Conservation (phyloP, 2,113 vertebrate genomes). For the Emydocephalus ijimae region DNA sequence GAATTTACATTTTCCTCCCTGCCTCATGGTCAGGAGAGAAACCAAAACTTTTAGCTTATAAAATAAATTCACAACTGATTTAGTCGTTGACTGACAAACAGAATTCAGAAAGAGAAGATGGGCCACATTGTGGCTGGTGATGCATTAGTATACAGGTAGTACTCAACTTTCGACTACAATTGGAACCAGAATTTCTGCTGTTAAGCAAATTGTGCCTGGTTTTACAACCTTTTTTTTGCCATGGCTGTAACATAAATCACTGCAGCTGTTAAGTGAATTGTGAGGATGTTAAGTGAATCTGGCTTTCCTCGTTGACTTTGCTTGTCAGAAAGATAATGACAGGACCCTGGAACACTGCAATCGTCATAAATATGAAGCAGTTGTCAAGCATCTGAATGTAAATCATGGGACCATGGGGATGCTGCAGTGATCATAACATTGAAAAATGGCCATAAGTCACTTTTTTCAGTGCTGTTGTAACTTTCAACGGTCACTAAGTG, state of each 20-base stretch:
- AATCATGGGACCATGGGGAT: no score
- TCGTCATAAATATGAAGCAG: neutral
- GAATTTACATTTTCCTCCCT: neutral
- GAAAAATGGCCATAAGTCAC: no score
- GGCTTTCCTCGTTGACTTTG: neutral
- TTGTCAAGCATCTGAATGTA: neutral
- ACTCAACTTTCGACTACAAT: neutral
- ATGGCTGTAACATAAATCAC: neutral
- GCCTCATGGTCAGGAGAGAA: neutral
- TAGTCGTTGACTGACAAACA: neutral
- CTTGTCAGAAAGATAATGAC: neutral
- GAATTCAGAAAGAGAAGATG: neutral
- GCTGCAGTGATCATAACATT: no score
- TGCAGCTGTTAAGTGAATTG: neutral
- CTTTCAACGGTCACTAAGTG: no score
- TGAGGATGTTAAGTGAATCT: neutral
- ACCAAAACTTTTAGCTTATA: neutral
- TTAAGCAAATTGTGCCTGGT: neutral
- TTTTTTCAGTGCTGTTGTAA: no score
- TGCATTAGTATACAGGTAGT: neutral
- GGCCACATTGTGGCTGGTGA: neutral
- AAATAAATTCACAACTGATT: neutral
- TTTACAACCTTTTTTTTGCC: neutral
- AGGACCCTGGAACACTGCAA: neutral
- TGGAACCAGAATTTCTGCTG: neutral